These are phyloP conservation scores for Artibeus lituratus DNA, from an alignment of 2,797 vertebrate species.

Conservation along the genomic window DNA sequence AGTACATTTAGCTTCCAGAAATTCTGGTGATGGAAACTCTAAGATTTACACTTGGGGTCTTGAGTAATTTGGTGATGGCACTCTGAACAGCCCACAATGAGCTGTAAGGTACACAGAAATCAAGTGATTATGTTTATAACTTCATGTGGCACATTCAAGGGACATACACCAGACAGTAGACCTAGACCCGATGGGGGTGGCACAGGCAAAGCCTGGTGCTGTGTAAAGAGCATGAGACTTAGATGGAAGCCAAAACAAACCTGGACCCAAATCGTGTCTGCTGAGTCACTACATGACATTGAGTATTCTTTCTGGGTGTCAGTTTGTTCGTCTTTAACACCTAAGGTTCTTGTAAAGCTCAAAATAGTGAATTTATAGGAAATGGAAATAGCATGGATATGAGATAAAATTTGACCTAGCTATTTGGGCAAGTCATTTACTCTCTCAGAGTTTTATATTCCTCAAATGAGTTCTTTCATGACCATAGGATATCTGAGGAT, in stretches of 20 bases:
- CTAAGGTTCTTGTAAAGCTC: neutral
- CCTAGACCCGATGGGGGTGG: neutral
- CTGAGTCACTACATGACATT: neutral
- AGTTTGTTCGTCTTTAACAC: neutral
- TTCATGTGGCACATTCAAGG: neutral
- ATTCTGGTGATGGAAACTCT: neutral
- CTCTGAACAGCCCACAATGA: neutral
- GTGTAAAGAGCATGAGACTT: neutral
- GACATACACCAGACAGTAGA: neutral
- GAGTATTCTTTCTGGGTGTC: neutral
- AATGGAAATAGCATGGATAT: slow-evolving; percentile 4
- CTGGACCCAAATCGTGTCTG: neutral
- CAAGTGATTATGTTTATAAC: neutral
- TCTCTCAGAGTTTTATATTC: neutral
- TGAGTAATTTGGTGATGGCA: neutral
- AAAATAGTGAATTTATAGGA: slow-evolving; percentile 14
- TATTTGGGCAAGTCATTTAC: slow-evolving; percentile 2
- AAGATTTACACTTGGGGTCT: neutral
- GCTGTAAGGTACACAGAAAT: neutral
- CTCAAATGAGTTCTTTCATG: slow-evolving; percentile 27
- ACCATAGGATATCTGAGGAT: neutral
- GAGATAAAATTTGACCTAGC: neutral
- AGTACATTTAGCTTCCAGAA: slow-evolving; percentile 4
- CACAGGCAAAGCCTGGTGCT: neutral
- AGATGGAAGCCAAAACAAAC: neutral